Evolutionary conservation across 2,113 vertebrate species (phyloP), one percentile per base, ranked within the genome.

Genomic region (Mesocricetus auratus): DNA sequence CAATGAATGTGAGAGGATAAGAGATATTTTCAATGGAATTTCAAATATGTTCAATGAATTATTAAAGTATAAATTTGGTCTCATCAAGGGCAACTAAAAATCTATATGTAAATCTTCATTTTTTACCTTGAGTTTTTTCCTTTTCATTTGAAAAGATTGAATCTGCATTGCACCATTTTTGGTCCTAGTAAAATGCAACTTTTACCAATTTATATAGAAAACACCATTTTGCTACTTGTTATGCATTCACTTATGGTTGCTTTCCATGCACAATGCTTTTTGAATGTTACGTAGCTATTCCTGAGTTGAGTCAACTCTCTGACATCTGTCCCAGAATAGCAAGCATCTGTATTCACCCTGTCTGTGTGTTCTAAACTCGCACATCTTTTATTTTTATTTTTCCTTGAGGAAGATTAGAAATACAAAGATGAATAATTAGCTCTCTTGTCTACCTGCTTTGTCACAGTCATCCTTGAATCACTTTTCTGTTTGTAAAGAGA

Each of bases 261-360:
- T 93, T 77, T 94, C 60, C 58, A 47, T 85, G 68, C 39, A 95
- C 47, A 97, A 93, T 45, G 21, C 22, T 81, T 62, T 96, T 85
- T 96, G 83, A 97, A 95, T 97, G 81, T 94, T 94, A 96, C 68
- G 90, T 93, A 92, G 39, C 56, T 95, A 87, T 93, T 96, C 79
- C 60, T 74, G 79, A 96, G 47, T 60, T 96, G 39, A 92, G 31
- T 88, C 4, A 17, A 86, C 88, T 94, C 31, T 3, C 79, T 95
- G 92, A 91, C 87, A 94, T 89, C 75, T 94, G 92, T 90, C 93
- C 96, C 60, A 68, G 60, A 96, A 93, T 91, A 93, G 75, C 0
- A 24, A 87, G 53, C 47, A 26, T 97, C 89, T 92, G 13, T 79
- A 74, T 90, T 88, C 90, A 92, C 79, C 17, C 89, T 89, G 42